Evolutionary conservation across 2,113 vertebrate species (phyloP), one percentile per base, ranked within the genome.

Genomic region (Ictalurus punctatus): DNA sequence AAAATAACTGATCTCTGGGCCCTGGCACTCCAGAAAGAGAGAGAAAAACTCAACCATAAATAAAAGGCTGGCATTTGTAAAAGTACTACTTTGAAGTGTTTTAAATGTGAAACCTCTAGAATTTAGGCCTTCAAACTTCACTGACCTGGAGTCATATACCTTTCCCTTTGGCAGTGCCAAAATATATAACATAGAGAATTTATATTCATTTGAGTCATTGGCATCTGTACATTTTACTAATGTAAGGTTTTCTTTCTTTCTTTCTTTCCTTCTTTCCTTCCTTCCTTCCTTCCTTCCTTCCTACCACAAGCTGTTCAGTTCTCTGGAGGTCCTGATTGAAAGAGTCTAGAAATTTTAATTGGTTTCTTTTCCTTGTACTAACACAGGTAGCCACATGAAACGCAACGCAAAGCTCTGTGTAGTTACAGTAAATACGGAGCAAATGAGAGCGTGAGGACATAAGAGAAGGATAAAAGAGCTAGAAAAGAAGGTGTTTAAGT

Each of bases 31-130:
- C 40, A 61, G 67, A 48, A 74, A 79, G 52, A 61, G 40, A 76
- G 52, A 73, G 80, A 54, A 37, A 73, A 90, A 71, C 56, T 52
- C 54, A 83, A 59, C 52, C 44, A 19, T 74, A 91, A 80, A 74
- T 91, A 85, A 87, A 74, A 73, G 54, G 84, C 82, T 82, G 58
- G 87, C 54, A 90, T 85, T 88, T 88, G 90, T 87, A 82, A 85
- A 91, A 87, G 59, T 63, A 85, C 48, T 63, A 84, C 84, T 90
- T 90, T 89, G 87, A 87, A 87, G 54, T 91, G 54, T 71, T 84
- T 83, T 89, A 81, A 90, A 87, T 74, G 63, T 16, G 67, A 86
- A 69, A 83, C 69, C 56, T 84, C 87, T 88, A 67, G 59, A 56
- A 54, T 89, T 87, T 89, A 87, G 82, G n/a, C 83, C 71, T 85